Percentiles rank a stretch among this genome's conserved stretches.
Conservation (phyloP, 1,140 invertebrate species). For the Bombus haemorrhoidalis region DNA sequence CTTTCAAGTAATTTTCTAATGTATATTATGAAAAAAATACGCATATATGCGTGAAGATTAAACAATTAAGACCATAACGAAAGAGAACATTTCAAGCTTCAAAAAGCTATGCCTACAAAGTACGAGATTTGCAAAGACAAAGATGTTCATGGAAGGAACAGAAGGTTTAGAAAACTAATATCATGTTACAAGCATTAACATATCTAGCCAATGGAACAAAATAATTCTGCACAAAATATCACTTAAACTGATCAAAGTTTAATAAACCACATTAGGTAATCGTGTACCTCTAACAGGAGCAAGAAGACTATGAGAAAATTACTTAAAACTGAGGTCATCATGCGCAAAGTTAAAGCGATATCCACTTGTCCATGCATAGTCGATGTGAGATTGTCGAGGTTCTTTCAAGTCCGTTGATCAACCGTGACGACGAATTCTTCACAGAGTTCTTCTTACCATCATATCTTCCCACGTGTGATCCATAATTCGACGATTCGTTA, state of each 20-base stretch:
- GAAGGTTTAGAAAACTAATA: too few species aligned
- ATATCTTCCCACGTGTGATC: not conserved
- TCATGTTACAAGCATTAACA: too few species aligned
- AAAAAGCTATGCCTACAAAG: not conserved
- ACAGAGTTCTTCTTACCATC: not conserved
- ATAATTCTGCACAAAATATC: not conserved
- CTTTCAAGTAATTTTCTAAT: not conserved
- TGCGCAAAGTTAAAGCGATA: too few species aligned
- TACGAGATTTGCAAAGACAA: not conserved
- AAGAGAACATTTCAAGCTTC: not conserved
- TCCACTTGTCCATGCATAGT: not conserved
- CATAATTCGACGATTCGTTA: conserved; percentile 19
- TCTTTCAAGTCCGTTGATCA: not conserved
- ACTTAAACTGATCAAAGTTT: not conserved
- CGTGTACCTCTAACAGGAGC: not conserved
- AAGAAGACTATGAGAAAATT: not conserved
- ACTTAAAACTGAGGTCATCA: not conserved
- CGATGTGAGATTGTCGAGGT: not conserved
- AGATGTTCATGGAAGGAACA: not conserved
- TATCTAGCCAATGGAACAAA: not conserved
- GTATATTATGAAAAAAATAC: not conserved
- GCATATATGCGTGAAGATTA: too few species aligned
- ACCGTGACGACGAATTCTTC: not conserved
- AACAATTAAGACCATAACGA: too few species aligned
- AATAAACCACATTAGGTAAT: not conserved